Evolutionary conservation across 2,113 vertebrate genomes (phyloP).

Genomic region (Leucoraja erinaceus): DNA sequence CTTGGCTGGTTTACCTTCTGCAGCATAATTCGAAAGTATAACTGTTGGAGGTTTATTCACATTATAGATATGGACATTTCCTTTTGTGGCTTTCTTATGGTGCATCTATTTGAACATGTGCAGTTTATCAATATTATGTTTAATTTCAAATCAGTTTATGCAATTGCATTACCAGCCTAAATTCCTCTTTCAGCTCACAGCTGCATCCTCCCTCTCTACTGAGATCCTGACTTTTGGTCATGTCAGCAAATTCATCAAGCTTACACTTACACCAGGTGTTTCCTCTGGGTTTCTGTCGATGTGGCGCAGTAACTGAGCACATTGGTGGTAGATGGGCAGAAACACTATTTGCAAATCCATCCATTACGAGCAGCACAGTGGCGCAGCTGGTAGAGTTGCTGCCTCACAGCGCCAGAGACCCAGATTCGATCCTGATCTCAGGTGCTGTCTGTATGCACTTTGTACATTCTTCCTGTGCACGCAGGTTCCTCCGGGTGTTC

Average conservation of each 20-base stretch:
- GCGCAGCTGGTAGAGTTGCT: no score
- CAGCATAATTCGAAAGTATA: neutral
- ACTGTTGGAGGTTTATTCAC: neutral
- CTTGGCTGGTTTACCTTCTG: neutral
- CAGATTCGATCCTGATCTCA: no score
- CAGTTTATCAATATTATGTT: slow-evolving; percentile 1
- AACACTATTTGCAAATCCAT: neutral
- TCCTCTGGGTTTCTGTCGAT: neutral
- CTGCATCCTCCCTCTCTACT: neutral
- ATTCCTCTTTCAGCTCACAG: neutral
- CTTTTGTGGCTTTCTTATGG: neutral
- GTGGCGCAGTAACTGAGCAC: no score
- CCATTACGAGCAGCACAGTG: no score
- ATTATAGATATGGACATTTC: neutral
- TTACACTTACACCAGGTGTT: neutral
- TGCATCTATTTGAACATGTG: neutral
- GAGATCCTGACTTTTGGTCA: neutral
- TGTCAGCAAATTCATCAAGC: neutral
- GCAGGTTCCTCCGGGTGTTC: no score
- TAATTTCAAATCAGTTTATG: neutral
- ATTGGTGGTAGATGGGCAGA: neutral
- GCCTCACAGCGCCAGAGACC: no score
- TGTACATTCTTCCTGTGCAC: no score
- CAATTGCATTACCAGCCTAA: slow-evolving; percentile 14
- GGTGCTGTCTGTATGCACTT: no score